These are phyloP conservation scores for Zosterops borbonicus DNA, from an alignment of 2,113 vertebrate species.

Conservation along the genomic window DNA sequence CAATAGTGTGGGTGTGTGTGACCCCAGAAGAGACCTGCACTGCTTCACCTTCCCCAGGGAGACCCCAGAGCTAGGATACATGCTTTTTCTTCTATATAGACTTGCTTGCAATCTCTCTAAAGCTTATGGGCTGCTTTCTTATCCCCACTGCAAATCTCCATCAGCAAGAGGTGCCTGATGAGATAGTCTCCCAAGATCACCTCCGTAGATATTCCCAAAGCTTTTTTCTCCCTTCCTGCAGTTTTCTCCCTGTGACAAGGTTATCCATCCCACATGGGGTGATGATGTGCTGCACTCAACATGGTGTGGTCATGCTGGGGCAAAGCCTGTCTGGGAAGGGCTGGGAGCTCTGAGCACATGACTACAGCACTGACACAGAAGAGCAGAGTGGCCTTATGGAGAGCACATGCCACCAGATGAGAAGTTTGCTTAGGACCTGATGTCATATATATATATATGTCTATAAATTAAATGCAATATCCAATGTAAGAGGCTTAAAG, in stretches of 20 bases:
- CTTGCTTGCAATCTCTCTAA: not conserved
- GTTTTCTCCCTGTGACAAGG: not conserved
- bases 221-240: not conserved
- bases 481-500: not conserved
- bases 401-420: not conserved
- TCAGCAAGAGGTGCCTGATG: not conserved
- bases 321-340: not conserved
- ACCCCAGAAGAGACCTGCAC: not conserved
- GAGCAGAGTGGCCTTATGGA: not conserved
- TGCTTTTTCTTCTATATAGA: not conserved
- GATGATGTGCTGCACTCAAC: rapidly evolving
- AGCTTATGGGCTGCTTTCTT: not conserved
- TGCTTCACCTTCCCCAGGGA: not conserved
- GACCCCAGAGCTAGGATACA: not conserved
- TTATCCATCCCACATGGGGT: rapidly evolving
- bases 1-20: not conserved
- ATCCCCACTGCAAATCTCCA: not conserved
- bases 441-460: not conserved
- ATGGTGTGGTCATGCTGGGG: rapidly evolving
- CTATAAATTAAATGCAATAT: not conserved
- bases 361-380: not conserved
- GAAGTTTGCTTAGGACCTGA: not conserved
- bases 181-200: not conserved
- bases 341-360: not conserved
- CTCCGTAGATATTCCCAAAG: no score